Base-by-base conservation (phyloP, 2,113 vertebrate genomes). In the Alethe diademata region DNA sequence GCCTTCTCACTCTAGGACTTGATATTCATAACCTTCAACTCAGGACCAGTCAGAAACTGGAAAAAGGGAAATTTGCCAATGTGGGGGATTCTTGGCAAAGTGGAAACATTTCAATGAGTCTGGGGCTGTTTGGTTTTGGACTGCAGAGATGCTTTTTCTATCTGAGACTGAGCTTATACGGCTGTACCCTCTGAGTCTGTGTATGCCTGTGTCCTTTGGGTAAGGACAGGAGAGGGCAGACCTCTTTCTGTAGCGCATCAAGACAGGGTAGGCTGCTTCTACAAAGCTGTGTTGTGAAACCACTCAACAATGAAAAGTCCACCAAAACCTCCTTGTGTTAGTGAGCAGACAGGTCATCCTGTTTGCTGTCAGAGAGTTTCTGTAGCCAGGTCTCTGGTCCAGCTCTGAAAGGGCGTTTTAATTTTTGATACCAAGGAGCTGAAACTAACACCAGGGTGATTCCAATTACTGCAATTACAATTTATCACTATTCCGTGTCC, bases 31-130 rank as follows among this genome's bases (percentile, higher is more conserved):
- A 14, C 8, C 1, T 80, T 15, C 25, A 60, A 40, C 20, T 85
- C 29, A 7, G 6, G 64, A 78, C 8, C 0, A 0, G 17, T 60
- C 3, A 0, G 40, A 76, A 56, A 31, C 19, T 57, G 33, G 29
- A 45, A 72, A 71, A 89, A 47, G 9, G 25, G 6, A 48, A 56
- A 60, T 64, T 45, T 84, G 17, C 23, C 24, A 19, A 18, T 40
- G 14, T 9, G 11, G 5, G 8, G 10, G 2, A 36, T 72, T 91
- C 28, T 56, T 81, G 33, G 23, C 35, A n/a, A 58, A 75, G 6
- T 38, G 11, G 16, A 51, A 38, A 40, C 29, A 12, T 81, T 78
- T 70, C 53, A 31, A 3, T 91, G 66, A 23, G 19, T 22, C 26
- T 40, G 19, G 25, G 28, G 5, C 31, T 43, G 2, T 54, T 84